phyloP scores from a whole-genome alignment of 2,888 invertebrate genomes.

The Eugnorisma glareosa region DNA sequence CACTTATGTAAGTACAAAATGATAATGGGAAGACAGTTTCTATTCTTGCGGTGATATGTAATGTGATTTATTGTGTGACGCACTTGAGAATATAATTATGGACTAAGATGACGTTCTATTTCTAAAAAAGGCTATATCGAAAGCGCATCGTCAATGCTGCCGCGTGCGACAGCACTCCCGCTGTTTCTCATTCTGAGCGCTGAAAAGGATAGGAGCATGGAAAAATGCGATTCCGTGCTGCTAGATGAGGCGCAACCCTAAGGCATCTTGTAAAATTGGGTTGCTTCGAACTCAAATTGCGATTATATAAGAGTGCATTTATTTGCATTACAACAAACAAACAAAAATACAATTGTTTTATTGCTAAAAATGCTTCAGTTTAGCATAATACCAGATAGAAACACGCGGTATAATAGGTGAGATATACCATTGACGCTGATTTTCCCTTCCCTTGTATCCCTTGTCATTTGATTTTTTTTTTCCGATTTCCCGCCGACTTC shows the following conservation, averaged over 20 bases:
- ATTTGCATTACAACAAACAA: no score
- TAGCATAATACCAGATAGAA: not conserved
- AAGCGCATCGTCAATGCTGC: no score
- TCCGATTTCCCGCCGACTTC: not conserved
- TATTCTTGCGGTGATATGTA: conserved; percentile 27
- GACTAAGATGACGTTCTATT: not conserved
- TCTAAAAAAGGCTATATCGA: not conserved
- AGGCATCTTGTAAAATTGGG: no score
- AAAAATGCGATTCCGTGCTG: no score
- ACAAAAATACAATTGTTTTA: no score
- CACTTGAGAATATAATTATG: conserved; percentile 25
- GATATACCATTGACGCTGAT: not conserved
- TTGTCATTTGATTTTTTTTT: not conserved
- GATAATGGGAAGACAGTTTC: conserved; percentile 39
- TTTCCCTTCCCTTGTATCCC: not conserved
- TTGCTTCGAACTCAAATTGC: no score
- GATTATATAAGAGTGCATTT: no score
- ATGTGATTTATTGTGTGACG: conserved; percentile 41
- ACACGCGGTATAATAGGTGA: no score
- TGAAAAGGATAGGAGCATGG: no score
- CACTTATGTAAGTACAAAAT: conserved; percentile 35
- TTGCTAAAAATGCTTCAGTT: not conserved
- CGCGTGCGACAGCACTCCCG: no score
- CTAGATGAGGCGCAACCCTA: no score
- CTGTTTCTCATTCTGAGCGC: no score